These are phyloP conservation scores for Euphydryas editha DNA, from an alignment of 2,888 invertebrate genomes.

Conservation along the genomic window DNA sequence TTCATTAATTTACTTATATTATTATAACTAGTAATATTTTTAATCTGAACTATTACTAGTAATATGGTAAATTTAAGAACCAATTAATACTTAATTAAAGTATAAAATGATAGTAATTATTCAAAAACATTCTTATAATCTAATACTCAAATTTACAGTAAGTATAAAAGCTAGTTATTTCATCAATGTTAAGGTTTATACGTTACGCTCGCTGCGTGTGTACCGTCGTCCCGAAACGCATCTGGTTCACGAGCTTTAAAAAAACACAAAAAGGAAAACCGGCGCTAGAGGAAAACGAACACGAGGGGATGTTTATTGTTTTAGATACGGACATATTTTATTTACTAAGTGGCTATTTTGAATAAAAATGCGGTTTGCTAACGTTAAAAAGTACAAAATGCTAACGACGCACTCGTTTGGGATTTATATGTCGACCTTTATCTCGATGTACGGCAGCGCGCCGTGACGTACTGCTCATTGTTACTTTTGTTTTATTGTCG, in stretches of 20 bases:
- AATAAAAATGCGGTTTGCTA: constrained; percentile 80
- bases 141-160: not conserved
- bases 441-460: constrained; percentile 43
- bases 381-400: constrained; percentile 77
- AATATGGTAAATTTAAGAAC: too few species aligned
- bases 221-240: constrained; percentile 47
- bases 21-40: too few species aligned
- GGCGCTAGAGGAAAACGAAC: constrained; percentile 64
- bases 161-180: not conserved
- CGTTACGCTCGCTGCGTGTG: constrained; percentile 30
- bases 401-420: constrained; percentile 47
- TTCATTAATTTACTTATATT: too few species aligned
- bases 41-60: too few species aligned
- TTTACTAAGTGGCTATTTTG: constrained; percentile 81
- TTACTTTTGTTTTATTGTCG: constrained; percentile 5
- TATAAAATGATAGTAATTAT: too few species aligned
- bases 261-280: constrained; percentile 52
- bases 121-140: not conserved
- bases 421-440: constrained; percentile 64
- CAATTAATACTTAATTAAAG: too few species aligned
- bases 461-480: constrained; percentile 17
- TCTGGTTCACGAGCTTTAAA: constrained; percentile 50
- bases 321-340: constrained; percentile 78
- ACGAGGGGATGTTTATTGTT: constrained; percentile 75
- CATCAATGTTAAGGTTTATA: constrained; percentile 2